A percentile compares a stretch with the other conserved stretches of the same genome.
Evolutionary conservation across 2,888 invertebrate genomes (phyloP).

Genomic region (Cheilosia vernalis): DNA sequence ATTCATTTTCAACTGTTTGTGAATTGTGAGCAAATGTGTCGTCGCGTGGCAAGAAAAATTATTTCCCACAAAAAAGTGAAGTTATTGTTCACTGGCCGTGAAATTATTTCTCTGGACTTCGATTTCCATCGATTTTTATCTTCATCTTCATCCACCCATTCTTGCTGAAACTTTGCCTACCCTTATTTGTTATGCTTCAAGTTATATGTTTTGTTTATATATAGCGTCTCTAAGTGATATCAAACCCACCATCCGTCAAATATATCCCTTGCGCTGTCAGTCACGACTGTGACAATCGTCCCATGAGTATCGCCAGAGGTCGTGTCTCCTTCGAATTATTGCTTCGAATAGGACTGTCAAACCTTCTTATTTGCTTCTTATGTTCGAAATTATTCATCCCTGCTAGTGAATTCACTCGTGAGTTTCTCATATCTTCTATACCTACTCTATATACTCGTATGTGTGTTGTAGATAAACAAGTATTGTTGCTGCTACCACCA

Average conservation of each 20-base stretch:
- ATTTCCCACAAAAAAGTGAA: no score
- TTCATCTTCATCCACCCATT: no score
- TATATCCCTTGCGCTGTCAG: constrained; percentile 10
- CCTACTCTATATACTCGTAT: no score
- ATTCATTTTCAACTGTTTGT: no score
- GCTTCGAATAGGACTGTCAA: constrained; percentile 19
- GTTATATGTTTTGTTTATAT: background rate
- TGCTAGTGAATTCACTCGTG: constrained; percentile 30
- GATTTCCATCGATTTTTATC: no score
- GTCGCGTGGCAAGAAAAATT: no score
- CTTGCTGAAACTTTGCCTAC: no score
- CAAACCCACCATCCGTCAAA: background rate
- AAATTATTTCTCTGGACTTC: no score
- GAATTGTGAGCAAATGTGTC: no score
- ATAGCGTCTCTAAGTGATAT: background rate
- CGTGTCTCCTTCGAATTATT: constrained; percentile 5
- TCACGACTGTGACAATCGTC: constrained; percentile 14
- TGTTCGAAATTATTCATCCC: constrained; percentile 37
- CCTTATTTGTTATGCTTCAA: no score
- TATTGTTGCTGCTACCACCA: background rate
- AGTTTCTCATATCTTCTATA: constrained; percentile 6
- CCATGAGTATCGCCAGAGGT: constrained; percentile 7
- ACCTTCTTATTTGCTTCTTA: constrained; percentile 12
- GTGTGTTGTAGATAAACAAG: background rate
- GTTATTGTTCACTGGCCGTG: no score